These are phyloP conservation scores for Hippocampus kuda DNA, from an alignment of 2,797 vertebrate species.

Conservation along the genomic window DNA sequence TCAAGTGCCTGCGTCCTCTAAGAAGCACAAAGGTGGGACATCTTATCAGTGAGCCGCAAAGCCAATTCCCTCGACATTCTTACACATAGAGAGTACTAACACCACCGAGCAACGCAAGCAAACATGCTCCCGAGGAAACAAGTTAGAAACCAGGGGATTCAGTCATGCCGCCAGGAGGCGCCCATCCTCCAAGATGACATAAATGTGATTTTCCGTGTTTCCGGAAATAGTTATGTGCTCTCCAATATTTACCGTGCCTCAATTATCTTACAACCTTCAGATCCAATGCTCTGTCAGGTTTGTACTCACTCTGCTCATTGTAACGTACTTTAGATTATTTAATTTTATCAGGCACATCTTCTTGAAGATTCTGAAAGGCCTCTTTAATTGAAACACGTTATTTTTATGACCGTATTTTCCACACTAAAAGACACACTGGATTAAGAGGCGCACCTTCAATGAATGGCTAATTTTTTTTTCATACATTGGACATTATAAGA, in stretches of 20 bases:
- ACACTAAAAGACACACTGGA: no score
- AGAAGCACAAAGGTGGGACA: constrained; percentile 41
- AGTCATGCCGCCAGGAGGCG: constrained; percentile 7
- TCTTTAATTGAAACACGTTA: neutral
- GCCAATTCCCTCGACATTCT: constrained; percentile 22
- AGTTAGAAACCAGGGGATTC: constrained; percentile 6
- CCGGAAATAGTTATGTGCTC: neutral
- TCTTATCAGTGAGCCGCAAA: constrained; percentile 20
- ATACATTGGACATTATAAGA: no score
- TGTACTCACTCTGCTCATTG: constrained; percentile 7
- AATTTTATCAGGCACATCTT: neutral
- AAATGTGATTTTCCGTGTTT: neutral
- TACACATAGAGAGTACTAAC: constrained; percentile 15
- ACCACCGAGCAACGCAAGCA: constrained; percentile 17
- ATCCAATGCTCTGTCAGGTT: neutral
- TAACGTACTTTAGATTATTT: neutral
- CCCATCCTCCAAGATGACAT: constrained; percentile 6
- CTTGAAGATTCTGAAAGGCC: neutral
- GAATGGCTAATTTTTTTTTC: no score
- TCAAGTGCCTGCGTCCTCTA: constrained; percentile 24
- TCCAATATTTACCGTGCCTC: neutral
- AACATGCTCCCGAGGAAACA: constrained; percentile 20
- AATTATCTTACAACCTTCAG: neutral
- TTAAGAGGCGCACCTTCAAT: no score
- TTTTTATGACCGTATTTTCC: neutral